Base-by-base conservation (phyloP, 1,140 invertebrate species). In the Oreohelix idahoensis region DNA sequence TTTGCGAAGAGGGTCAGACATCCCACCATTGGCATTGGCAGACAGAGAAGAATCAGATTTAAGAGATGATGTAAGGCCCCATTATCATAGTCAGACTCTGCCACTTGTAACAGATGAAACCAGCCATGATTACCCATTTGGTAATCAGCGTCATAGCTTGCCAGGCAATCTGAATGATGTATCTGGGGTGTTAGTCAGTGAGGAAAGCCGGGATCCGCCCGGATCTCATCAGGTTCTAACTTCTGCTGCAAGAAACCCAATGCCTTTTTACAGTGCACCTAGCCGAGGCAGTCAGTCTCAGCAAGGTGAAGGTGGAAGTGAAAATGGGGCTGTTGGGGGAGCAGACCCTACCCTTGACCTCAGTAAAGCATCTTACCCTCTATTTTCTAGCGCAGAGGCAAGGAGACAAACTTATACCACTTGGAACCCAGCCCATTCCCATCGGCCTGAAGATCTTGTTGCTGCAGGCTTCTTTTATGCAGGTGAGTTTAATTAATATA, bases 381-480 rank as follows among this genome's bases (percentile, higher is more conserved):
- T 49, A 35, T 79, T 66, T 63, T 42, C 53, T 35, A 66, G 58
- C 23, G 45, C 32, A 36, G 17, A 8, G 1, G 36, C 63, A 5
- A 79, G 63, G 39, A 66, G 63, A 39, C 13, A 36, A 26, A 39
- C 63, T 11, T 66, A 38, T 26, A 38, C 32, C 8, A 36, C 49
- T 8, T 79, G 77, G 77, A 79, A 39, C 20, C 74, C 74, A 8
- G 49, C 10, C 13, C 74, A 76, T 51, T 49, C 45, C 42, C 74
- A 76, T 26, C 39, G 45, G 5, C 74, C 74, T 53, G 74, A 76
- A 29, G 74, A 76, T 29, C 74, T 76, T 76, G 74, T 35, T 26
- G 74, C 74, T 32, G 74, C 38, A 17, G 74, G 74, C 32, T 66
- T 66, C 38, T 78, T 69, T 66, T 79, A 66, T 63, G 77, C 51